A percentile compares a stretch with the other conserved stretches of the same genome.
phyloP scores from a whole-genome alignment of 2,888 invertebrate species.

The Drosophila tanythrix region DNA sequence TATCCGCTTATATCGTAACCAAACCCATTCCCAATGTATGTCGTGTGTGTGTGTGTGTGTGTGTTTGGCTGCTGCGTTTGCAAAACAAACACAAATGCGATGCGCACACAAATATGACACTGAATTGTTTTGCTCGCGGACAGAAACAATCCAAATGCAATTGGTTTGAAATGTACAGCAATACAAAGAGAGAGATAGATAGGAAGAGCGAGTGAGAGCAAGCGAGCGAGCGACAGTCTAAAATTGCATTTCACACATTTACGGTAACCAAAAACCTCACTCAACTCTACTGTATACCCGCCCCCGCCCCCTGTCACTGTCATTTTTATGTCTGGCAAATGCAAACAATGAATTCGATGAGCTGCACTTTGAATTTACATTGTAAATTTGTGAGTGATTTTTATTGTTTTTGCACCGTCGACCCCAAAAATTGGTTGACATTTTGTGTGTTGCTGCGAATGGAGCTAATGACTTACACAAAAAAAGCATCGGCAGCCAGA shows the following conservation, averaged over 20 bases:
- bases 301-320: neutral
- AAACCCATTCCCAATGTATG: neutral
- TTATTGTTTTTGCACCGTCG: constrained; percentile 43
- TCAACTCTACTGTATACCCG: neutral
- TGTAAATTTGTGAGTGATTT: constrained; percentile 70
- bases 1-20: constrained; percentile 57
- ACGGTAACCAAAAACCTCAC: constrained; percentile 14
- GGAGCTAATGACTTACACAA: constrained; percentile 54
- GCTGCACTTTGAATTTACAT: constrained; percentile 56
- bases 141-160: constrained; percentile 51
- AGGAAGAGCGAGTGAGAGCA: constrained; percentile 7
- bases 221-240: constrained; percentile 46
- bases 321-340: constrained; percentile 35
- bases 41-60: neutral
- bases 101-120: constrained; percentile 69
- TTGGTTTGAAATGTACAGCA: constrained; percentile 28
- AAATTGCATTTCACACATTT: constrained; percentile 74
- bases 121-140: constrained; percentile 68
- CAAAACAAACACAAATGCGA: constrained; percentile 55
- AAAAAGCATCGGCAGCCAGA: neutral
- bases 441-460: constrained; percentile 33
- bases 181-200: neutral
- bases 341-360: constrained; percentile 57
- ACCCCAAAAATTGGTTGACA: constrained; percentile 48
- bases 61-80: constrained; percentile 17